Conservation (phyloP, 1,140 invertebrate genomes). For the Drosophila arizonae region DNA sequence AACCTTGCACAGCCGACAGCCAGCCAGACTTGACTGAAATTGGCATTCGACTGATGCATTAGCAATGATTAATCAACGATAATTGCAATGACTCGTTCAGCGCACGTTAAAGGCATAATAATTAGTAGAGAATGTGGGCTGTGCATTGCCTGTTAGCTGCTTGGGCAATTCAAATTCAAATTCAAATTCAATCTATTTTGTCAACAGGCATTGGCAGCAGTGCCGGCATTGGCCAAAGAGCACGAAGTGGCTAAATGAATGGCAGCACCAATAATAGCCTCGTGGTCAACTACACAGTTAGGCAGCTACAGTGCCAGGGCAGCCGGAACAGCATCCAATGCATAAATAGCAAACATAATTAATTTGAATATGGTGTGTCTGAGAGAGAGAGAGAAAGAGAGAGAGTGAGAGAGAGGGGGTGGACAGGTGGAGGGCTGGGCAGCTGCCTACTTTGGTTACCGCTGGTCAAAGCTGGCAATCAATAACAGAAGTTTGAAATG, state of each 20-base stretch:
- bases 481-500: constrained; percentile 64
- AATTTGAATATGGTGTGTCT: constrained; percentile 68
- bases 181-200: constrained; percentile 41
- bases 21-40: too few species aligned
- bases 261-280: constrained; percentile 18
- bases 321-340: constrained; percentile 43
- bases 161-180: constrained; percentile 39
- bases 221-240: constrained; percentile 22
- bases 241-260: constrained; percentile 31
- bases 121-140: neutral
- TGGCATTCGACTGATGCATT: too few species aligned
- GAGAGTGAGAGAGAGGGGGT: neutral
- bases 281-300: neutral
- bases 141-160: neutral
- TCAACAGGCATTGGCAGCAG: constrained; percentile 19
- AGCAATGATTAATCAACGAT: too few species aligned
- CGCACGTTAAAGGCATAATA: neutral
- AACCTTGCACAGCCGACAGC: too few species aligned
- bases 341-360: constrained; percentile 81
- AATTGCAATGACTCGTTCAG: too few species aligned
- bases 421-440: neutral
- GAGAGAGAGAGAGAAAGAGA: neutral
- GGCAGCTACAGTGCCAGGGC: neutral
- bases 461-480: constrained; percentile 48
- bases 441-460: constrained; percentile 5